Evolutionary conservation across 1,140 invertebrate species (phyloP), one percentile per base, ranked within the genome.

Genomic region (Papilio glaucus): DNA sequence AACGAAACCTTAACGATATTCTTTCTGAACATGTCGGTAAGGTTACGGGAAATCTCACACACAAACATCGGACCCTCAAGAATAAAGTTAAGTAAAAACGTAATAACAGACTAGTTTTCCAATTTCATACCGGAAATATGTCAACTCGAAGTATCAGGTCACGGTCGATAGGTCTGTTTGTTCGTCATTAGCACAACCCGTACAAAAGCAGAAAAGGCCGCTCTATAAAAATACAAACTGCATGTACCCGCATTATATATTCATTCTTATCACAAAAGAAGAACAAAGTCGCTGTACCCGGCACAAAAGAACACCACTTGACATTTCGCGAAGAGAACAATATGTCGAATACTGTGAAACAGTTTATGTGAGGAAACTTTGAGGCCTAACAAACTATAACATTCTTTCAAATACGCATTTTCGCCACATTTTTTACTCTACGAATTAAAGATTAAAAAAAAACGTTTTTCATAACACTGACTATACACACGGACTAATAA

Each of bases 101-200:
- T 9, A 68, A 68, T 45, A n/a, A 45, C 6, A 68, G 38, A n/a
- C 9, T 38, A 63, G 12, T 39, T 41, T 65, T 41, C 33, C 8
- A 18, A 39, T 21, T 18, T 15, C 18, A 33, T 39, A 65, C 13
- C 65, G 15, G 39, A 33, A 68, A 42, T 41, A 15, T 53, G 21
- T 49, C 45, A 26, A 18, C 67, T 26, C 24, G 45, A 45, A 68
- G 21, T 53, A 49, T 49, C 42, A 53, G 67, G 67, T 69, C 67
- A 69, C 24, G 67, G 67, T 49, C 67, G 67, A 33, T 33, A 13
- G 42, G 24, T 53, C 42, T 69, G 67, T 69, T 69, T 69, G 67
- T 69, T 33, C 45, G 29, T 69, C 67, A 69, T 69, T 69, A 69
- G 67, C 29, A 15, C 65, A 69, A 63, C n/a, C 62, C 21, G 18